These are phyloP conservation scores for Cephalotes varians DNA, from an alignment of 2,888 invertebrate genomes.

Conservation along the genomic window DNA sequence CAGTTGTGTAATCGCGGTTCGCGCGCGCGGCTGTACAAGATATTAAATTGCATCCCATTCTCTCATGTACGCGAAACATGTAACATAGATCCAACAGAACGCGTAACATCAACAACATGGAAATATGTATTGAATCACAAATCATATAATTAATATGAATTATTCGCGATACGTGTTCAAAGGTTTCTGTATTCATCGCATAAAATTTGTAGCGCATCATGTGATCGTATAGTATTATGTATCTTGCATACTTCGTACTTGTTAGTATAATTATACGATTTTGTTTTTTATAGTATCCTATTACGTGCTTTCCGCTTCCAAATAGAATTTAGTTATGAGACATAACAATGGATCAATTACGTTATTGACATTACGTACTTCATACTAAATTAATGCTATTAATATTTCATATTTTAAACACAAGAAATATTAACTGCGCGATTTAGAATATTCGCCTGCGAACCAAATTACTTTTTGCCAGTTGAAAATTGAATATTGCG, in stretches of 20 bases:
- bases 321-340: constrained; percentile 11
- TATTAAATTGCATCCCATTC: constrained; percentile 3
- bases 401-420: background rate
- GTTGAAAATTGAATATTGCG: background rate
- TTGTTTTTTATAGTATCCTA: constrained; percentile 9
- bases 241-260: background rate
- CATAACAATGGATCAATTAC: background rate
- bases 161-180: constrained; percentile 17
- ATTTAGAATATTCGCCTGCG: background rate
- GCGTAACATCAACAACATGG: background rate
- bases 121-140: constrained; percentile 13
- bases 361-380: background rate
- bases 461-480: background rate
- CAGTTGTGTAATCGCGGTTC: background rate
- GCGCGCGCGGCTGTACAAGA: too few relatives aligned
- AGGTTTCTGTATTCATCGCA: background rate
- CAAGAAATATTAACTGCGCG: background rate
- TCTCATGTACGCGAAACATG: background rate
- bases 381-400: background rate
- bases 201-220: constrained; percentile 24
- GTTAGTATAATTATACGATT: background rate
- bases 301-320: background rate
- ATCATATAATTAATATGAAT: constrained; percentile 28
- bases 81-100: background rate
- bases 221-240: background rate